Conservation (phyloP, 2,888 invertebrate genomes). For the Amitus sp. region DNA sequence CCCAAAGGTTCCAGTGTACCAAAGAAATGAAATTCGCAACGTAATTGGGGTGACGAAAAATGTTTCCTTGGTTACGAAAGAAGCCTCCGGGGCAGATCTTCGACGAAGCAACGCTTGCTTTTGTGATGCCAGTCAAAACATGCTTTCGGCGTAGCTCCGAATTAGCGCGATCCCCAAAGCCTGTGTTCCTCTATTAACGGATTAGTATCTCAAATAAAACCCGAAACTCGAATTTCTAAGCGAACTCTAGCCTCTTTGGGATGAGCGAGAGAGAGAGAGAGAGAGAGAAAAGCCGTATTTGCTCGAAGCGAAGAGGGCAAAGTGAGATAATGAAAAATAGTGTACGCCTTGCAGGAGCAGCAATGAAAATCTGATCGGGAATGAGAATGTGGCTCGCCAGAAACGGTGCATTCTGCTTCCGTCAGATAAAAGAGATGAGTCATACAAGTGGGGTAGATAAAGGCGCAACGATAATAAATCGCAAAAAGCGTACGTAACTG, state of each 20-base stretch:
- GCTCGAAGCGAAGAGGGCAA: conserved; percentile 17
- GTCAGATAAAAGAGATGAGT: conserved; percentile 12
- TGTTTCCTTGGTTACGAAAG: not conserved
- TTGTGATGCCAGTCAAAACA: not conserved
- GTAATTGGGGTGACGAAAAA: too few species aligned
- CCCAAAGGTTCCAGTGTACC: too few species aligned
- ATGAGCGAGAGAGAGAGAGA: conserved; percentile 26
- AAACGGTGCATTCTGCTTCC: conserved; percentile 13
- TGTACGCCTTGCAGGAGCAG: conserved; percentile 2
- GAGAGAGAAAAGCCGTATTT: conserved; percentile 25
- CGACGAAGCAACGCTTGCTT: not conserved
- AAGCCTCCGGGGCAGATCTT: not conserved
- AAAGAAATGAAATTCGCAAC: too few species aligned
- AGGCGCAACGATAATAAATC: not conserved
- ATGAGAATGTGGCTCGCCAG: conserved; percentile 24
- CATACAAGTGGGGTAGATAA: conserved; percentile 2
- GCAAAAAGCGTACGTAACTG: not conserved
- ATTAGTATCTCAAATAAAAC: conserved; percentile 34
- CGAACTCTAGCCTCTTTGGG: too few species aligned
- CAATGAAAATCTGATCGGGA: conserved; percentile 20
- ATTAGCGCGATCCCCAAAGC: conserved; percentile 15
- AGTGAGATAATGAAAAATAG: conserved; percentile 31
- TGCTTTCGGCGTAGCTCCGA: not conserved
- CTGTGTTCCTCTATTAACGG: conserved; percentile 37
- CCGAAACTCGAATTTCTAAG: conserved; percentile 31